phyloP scores from a whole-genome alignment of 2,113 vertebrate genomes.

The Heterochromis multidens region DNA sequence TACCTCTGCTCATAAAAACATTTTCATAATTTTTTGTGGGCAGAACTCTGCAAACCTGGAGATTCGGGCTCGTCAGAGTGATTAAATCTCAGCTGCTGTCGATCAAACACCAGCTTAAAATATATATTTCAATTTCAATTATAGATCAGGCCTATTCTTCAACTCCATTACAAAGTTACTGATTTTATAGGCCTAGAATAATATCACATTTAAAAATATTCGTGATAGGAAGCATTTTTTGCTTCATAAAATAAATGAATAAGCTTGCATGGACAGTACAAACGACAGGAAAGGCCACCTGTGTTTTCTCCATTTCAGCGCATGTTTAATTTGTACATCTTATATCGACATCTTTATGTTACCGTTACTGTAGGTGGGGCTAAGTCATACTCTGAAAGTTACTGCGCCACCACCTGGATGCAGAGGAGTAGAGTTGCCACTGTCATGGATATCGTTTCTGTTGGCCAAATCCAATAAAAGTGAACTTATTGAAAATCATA shows the following conservation, averaged over 20 bases:
- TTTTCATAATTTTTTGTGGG: not conserved
- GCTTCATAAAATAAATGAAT: too few relatives aligned
- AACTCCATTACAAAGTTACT: not conserved
- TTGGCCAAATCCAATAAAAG: not conserved
- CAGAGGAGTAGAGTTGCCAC: not conserved
- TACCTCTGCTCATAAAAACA: not conserved
- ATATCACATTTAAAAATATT: too few relatives aligned
- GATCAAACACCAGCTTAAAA: not conserved
- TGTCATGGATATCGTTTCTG: not conserved
- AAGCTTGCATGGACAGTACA: too few relatives aligned
- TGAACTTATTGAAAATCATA: not conserved
- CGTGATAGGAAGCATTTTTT: too few relatives aligned
- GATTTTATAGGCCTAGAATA: not conserved
- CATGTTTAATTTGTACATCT: not conserved
- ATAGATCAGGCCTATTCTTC: not conserved
- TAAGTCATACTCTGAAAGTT: conserved; percentile 4
- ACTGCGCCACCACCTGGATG: conserved; percentile 49
- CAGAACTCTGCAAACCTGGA: too few relatives aligned
- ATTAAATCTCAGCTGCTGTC: too few relatives aligned
- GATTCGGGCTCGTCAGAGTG: too few relatives aligned
- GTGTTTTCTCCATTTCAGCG: too few relatives aligned
- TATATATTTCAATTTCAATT: too few relatives aligned
- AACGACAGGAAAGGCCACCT: too few relatives aligned
- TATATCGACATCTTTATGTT: not conserved
- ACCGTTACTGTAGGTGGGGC: not conserved